phyloP scores from a whole-genome alignment of 2,113 vertebrate genomes.

The Platycercus adscitus region DNA sequence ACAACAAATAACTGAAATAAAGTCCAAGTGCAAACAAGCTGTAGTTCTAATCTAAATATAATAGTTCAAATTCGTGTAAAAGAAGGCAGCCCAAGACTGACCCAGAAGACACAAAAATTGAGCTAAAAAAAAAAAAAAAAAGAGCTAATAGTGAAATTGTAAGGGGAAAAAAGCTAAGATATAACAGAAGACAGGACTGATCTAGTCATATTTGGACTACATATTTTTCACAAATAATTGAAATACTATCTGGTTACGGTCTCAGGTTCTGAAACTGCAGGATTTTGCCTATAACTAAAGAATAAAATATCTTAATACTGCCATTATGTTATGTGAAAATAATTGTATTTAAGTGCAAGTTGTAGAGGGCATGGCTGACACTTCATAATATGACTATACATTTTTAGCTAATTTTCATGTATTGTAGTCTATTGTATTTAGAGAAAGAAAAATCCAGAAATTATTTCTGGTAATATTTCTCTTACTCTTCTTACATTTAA shows the following conservation, averaged over 20 bases:
- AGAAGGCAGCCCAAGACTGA: background rate
- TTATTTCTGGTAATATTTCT: slow-evolving; percentile 20
- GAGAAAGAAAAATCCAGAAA: slow-evolving; percentile 27
- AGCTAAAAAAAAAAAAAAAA: background rate
- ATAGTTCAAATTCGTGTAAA: background rate
- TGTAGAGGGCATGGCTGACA: background rate
- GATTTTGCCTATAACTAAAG: background rate
- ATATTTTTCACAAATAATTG: background rate
- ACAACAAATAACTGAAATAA: background rate
- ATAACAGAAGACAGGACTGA: background rate
- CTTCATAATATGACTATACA: background rate
- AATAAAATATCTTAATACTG: background rate
- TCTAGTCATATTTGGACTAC: background rate
- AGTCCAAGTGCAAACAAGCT: background rate
- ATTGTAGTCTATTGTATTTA: background rate
- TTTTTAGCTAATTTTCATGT: background rate
- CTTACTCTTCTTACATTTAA: slow-evolving; percentile 48
- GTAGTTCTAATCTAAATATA: background rate
- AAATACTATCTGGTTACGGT: background rate
- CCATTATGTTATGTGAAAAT: background rate
- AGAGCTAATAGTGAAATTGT: background rate
- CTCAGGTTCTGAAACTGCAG: background rate
- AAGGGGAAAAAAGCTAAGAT: background rate
- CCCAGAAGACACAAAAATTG: background rate
- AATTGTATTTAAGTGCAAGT: background rate